Evolutionary conservation across 1,140 invertebrate genomes (phyloP).

Genomic region (Drosophila truncata): DNA sequence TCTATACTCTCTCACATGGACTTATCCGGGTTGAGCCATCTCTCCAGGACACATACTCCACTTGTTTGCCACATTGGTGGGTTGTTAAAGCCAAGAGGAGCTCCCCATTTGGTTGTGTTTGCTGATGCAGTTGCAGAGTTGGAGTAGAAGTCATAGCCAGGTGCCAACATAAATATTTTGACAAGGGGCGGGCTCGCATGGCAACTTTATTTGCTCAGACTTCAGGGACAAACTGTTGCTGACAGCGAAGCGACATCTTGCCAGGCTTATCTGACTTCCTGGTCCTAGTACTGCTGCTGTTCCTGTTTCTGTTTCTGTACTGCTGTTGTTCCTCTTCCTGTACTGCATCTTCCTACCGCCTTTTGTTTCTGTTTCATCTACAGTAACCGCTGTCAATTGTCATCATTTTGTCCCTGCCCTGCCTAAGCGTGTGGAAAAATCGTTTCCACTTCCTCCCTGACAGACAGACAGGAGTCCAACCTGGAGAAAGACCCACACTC

Average conservation of each 20-base stretch:
- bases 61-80: constrained; percentile 20
- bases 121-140: neutral
- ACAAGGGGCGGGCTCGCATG: constrained; percentile 52
- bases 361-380: constrained; percentile 55
- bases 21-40: neutral
- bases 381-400: constrained; percentile 71
- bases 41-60: neutral
- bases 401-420: constrained; percentile 58
- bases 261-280: constrained; percentile 78
- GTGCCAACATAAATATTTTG: constrained; percentile 81
- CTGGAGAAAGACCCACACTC: neutral
- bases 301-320: neutral
- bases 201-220: constrained; percentile 58
- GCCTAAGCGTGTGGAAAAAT: constrained; percentile 79
- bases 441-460: constrained; percentile 74
- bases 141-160: constrained; percentile 32
- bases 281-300: constrained; percentile 1
- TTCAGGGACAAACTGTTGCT: constrained; percentile 10
- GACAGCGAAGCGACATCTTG: constrained; percentile 65
- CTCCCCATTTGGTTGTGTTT: constrained; percentile 5
- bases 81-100: constrained; percentile 32
- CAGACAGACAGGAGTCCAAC: neutral
- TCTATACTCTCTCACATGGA: neutral
- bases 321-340: neutral
- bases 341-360: constrained; percentile 12